These are phyloP conservation scores for Thyatira batis DNA, from an alignment of 2,888 invertebrate species.

Conservation along the genomic window DNA sequence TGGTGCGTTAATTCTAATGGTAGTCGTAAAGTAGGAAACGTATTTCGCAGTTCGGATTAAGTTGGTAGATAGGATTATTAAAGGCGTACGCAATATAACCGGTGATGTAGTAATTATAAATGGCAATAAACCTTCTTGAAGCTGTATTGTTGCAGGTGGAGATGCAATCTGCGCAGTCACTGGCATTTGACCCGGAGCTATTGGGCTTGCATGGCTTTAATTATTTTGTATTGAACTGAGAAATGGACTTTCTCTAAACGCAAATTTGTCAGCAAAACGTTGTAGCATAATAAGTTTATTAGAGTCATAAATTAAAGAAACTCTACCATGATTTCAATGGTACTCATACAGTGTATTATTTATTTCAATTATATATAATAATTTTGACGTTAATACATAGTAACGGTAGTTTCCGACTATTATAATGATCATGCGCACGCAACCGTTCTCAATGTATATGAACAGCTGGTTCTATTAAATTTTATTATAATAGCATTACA, in stretches of 20 bases:
- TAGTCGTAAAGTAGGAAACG: constrained; percentile 10
- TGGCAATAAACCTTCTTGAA: constrained; percentile 41
- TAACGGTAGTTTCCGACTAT: constrained; percentile 10
- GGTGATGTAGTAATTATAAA: constrained; percentile 57
- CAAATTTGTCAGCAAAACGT: too few relatives aligned
- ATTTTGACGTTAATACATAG: constrained; percentile 8
- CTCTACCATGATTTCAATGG: too few relatives aligned
- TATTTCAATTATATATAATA: constrained; percentile 12
- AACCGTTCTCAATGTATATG: constrained; percentile 30
- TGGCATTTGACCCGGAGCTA: constrained; percentile 60
- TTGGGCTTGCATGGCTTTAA: constrained; percentile 38
- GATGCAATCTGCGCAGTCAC: constrained; percentile 56
- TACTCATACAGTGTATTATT: constrained; percentile 9
- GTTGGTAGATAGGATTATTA: background rate
- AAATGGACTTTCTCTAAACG: constrained; percentile 1
- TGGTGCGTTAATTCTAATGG: background rate
- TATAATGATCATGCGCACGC: constrained; percentile 44
- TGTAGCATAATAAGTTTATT: too few relatives aligned
- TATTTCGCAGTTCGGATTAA: constrained; percentile 7
- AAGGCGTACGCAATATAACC: constrained; percentile 26
- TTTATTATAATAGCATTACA: constrained; percentile 39
- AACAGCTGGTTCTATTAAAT: constrained; percentile 39
- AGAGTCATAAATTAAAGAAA: too few relatives aligned
- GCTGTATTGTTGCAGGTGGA: constrained; percentile 46
- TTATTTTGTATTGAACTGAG: constrained; percentile 21